Evolutionary conservation across 2,888 invertebrate genomes (phyloP), one percentile per base, ranked within the genome.

Genomic region (Ceraclea dissimilis): DNA sequence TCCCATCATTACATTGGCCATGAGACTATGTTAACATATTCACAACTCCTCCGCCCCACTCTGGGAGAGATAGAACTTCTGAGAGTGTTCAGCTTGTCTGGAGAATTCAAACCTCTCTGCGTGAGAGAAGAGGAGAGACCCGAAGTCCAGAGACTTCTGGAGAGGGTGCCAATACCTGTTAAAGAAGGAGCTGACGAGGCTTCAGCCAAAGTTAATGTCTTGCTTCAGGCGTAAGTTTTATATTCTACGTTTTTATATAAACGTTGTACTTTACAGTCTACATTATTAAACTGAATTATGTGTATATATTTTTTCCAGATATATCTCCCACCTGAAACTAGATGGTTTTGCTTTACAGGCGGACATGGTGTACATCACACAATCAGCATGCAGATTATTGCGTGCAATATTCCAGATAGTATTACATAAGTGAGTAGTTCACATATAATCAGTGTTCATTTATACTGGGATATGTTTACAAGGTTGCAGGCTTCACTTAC

Each of bases 271-370:
- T 43, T 5, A 4, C 43, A 4, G 43, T 17, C 43, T 26, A 26
- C 10, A 26, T 4, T 6, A 26, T 6, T 26, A 10, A 6, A 26
- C 26, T 26, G 5, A 4, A 26, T 10, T 26, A 26, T 26, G 10
- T 26, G 5, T 26, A n/a, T 26, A 6, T 26, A 26, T 26, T 6
- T 26, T 4, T 26, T 26, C 10, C 49, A 49, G 49, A 0, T 99
- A 97, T 74, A 98, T 99, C 62, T 99, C 98, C 0, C 97, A 98
- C 71, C 73, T 99, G 64, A 98, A 97, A 73, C 76, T 99, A 54
- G 99, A 99, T 67, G 98, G 99, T 0, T 98, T 99, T 71, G 97
- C 98, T 0, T 77, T 99, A 2, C 97, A 98, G 93, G 92, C 96
- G 0, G 99, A 99, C 71, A 99, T 99, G 98, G 95, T 98, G 2